phyloP scores from a whole-genome alignment of 1,140 invertebrate species.

The Aphelenchoides avenae region DNA sequence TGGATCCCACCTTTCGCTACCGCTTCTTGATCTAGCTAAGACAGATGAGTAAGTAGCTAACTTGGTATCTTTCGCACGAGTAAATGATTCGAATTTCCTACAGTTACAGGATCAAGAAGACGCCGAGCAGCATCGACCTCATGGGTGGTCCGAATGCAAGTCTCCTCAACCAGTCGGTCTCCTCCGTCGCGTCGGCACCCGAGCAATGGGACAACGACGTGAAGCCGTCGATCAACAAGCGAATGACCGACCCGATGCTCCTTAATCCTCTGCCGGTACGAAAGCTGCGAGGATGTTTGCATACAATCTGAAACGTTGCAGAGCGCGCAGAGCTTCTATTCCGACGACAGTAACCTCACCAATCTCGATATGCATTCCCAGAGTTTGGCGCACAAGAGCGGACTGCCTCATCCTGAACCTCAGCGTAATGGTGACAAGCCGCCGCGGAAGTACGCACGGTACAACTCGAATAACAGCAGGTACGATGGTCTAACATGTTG shows the following conservation, averaged over 20 bases:
- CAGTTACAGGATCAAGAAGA: slow-evolving; percentile 27
- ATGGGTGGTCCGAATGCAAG: slow-evolving; percentile 11
- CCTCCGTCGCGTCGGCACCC: too few relatives aligned
- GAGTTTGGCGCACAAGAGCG: too few relatives aligned
- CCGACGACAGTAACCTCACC: not conserved
- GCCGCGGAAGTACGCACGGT: slow-evolving; percentile 14
- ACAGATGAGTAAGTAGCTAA: too few relatives aligned
- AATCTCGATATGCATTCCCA: too few relatives aligned
- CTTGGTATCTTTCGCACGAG: too few relatives aligned
- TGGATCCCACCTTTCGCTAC: too few relatives aligned
- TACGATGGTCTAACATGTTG: slow-evolving; percentile 1
- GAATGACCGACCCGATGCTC: slow-evolving; percentile 16
- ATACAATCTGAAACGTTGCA: not conserved
- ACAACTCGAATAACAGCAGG: slow-evolving; percentile 7
- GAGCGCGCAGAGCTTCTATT: not conserved
- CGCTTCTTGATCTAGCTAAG: too few relatives aligned
- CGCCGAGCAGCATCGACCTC: slow-evolving; percentile 18
- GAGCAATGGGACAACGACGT: slow-evolving; percentile 10
- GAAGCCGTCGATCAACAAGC: slow-evolving; percentile 19
- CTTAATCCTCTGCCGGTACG: not conserved
- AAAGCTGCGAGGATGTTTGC: not conserved
- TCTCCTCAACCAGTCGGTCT: too few relatives aligned
- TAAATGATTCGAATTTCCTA: too few relatives aligned
- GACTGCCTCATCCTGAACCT: too few relatives aligned
- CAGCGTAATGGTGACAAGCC: too few relatives aligned